Base-by-base conservation (phyloP, 2,113 vertebrate species). In the Elephas maximus region DNA sequence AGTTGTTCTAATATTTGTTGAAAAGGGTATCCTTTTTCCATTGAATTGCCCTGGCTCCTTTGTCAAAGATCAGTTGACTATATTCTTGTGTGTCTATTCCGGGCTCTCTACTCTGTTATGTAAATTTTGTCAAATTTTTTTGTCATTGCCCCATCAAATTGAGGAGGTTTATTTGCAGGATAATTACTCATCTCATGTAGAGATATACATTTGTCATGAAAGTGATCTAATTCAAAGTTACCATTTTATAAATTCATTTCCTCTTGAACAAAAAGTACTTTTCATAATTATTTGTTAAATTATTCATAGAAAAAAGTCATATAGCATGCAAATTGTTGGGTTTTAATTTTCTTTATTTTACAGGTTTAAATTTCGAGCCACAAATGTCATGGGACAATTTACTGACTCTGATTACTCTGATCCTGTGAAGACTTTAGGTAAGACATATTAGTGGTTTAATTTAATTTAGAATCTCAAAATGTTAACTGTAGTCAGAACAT, bases 281-380 rank as follows among this genome's bases (percentile, higher is more conserved):
- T 87, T 89, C 41, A 86, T 91, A 88, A 41, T 41, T 88, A 21
- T 62, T 93, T 93, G 12, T 57, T 88, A 96, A 88, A 85, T 51
- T 96, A 63, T 86, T 81, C 41, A 28, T 73, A 51, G 41, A 37
- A 79, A 86, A 83, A 93, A 17, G 12, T 78, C 23, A 89, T 74
- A 45, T 60, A 14, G 23, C 7, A 57, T 41, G 6, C 12, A 88
- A 97, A 79, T 20, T 94, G 33, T 90, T 80, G 28, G 1, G 41
- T 92, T 98, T 93, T 86, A 12, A 4, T 93, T 91, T 95, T 65
- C 93, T 97, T 45, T 98, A 97, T 97, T 97, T 97, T 81, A 94
- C 98, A 99, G 99, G 98, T 99, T 99, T 98, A 99, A 99, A 97
- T 99, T 99, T 98, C 99, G 99, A 98, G 99, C 99, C 79, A 99